Evolutionary conservation across 2,888 invertebrate species (phyloP).

Genomic region (Pseudolycoriella hygida): DNA sequence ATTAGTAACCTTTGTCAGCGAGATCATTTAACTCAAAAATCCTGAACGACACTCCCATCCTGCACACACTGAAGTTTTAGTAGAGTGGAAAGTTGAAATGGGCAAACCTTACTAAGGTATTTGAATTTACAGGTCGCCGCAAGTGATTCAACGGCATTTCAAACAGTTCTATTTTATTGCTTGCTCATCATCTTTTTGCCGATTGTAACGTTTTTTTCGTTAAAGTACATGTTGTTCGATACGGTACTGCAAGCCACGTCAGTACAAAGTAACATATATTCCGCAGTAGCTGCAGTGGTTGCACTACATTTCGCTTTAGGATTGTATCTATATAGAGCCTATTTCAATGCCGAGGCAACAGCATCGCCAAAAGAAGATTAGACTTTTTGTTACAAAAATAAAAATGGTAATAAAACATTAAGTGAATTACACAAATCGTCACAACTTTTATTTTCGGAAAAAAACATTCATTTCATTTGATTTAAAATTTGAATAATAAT

Average conservation of each 20-base stretch:
- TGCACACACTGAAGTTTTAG: too few species aligned
- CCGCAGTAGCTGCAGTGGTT: constrained; percentile 57
- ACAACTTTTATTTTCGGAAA: too few species aligned
- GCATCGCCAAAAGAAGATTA: constrained; percentile 13
- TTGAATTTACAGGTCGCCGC: not conserved
- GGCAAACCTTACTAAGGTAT: too few species aligned
- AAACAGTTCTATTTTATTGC: constrained; percentile 58
- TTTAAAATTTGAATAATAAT: too few species aligned
- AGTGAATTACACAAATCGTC: too few species aligned
- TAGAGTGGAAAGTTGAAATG: too few species aligned
- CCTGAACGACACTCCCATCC: too few species aligned
- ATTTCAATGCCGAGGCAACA: constrained; percentile 34
- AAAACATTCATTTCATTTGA: too few species aligned
- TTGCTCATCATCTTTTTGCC: constrained; percentile 59
- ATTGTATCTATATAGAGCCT: constrained; percentile 61
- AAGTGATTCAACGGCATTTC: constrained; percentile 32
- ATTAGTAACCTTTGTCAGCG: too few species aligned
- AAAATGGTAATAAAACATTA: too few species aligned
- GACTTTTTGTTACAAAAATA: not conserved
- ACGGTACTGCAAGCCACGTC: constrained; percentile 35
- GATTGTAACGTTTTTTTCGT: constrained; percentile 51
- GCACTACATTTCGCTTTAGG: constrained; percentile 60
- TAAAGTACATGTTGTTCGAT: constrained; percentile 54
- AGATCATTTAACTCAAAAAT: too few species aligned
- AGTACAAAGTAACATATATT: constrained; percentile 55